Evolutionary conservation across 2,888 invertebrate species (phyloP), one percentile per base, ranked within the genome.

Genomic region (Tachina fera): DNA sequence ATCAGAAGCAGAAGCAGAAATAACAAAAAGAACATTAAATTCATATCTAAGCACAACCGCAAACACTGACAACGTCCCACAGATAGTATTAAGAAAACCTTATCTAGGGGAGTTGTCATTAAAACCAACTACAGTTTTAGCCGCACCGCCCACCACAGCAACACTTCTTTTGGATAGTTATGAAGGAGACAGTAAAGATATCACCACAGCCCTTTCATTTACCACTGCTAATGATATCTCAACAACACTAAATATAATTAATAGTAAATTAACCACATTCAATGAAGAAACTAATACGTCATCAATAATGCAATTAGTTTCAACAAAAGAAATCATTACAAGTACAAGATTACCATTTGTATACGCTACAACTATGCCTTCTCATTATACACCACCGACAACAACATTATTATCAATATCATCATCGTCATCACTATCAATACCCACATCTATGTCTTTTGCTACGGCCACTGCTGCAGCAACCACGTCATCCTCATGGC

Each of bases 401-500:
- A 8, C 56, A 39, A 13, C 58, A 10, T 3, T 45, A 11, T 47
- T 31, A 31, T 19, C 77, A 14, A 4, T 49, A 39, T n/a, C 51
- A 16, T 3, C 39, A 11, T 47, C 13, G 6, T 16, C 60, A n/a
- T 13, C 68, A 19, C 31, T 31, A 31, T 31, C 31, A 0, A 31
- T 31, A 31, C 3, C 63, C n/a, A 13, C 83, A 31, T 16, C 31
- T 31, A 31, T 11, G 14, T 11, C n/a, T 11, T n/a, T n/a, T 22
- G 4, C 87, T 51, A n/a, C 53, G 47, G 16, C 77, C 10, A 58
- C 84, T 1, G 67, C 88, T 39, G 22, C 89, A 31, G 63, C 81
- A 8, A 16, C 84, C 1, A 49, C 83, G n/a, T 56, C 87, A 58
- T 76, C 89, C 16, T 83, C 88, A 1, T 97, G 97, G 97, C 97